phyloP scores from a whole-genome alignment of 2,888 invertebrate genomes.

The Hypomecis punctinalis region DNA sequence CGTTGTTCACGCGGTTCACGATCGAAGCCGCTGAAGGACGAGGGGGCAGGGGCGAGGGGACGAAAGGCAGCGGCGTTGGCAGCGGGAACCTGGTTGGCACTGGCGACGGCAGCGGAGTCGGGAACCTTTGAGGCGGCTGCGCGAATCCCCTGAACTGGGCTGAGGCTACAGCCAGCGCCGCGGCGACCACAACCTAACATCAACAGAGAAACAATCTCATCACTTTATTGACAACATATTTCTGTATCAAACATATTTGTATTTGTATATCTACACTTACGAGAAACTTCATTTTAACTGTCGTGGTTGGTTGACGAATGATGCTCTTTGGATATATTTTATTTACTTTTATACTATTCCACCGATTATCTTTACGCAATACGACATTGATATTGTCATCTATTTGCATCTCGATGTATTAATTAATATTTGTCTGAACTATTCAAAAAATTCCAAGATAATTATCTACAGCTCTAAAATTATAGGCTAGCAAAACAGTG shows the following conservation, averaged over 20 bases:
- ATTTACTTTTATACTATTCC: constrained; percentile 60
- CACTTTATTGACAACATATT: not conserved
- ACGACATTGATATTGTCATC: constrained; percentile 62
- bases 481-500: constrained; percentile 14
- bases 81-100: constrained; percentile 2
- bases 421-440: constrained; percentile 47
- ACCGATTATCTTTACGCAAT: constrained; percentile 58
- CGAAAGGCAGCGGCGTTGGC: constrained; percentile 19
- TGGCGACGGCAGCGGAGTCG: not conserved
- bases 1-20: constrained; percentile 49
- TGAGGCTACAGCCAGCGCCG: constrained; percentile 62
- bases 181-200: constrained; percentile 57
- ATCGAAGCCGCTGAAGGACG: constrained; percentile 34
- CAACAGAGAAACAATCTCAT: not conserved
- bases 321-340: constrained; percentile 47
- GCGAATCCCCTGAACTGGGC: constrained; percentile 54
- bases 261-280: constrained; percentile 51
- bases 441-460: constrained; percentile 23
- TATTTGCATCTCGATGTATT: constrained; percentile 60
- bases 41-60: constrained; percentile 34
- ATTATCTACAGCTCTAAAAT: not conserved
- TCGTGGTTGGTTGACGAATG: constrained; percentile 50
- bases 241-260: not conserved
- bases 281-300: constrained; percentile 63
- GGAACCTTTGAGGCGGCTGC: not conserved